Evolutionary conservation across 2,797 vertebrate genomes (phyloP), one percentile per base, ranked within the genome.

Genomic region (Brotula barbata): DNA sequence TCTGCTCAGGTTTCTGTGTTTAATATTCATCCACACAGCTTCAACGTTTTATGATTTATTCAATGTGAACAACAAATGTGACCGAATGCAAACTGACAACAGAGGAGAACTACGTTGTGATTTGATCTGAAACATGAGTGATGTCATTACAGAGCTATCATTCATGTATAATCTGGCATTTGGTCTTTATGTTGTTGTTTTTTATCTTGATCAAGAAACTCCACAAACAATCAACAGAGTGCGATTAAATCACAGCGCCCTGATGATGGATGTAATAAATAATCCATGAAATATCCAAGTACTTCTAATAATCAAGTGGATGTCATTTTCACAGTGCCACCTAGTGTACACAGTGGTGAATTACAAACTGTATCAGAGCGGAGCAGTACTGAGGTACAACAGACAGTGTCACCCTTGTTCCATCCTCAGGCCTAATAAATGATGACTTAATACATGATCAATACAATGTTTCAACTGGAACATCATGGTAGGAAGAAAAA

Each of bases 341-440:
- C 87, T 82, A 56, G 71, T 79, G 85, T 43, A 13, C 48, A 16
- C 0, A 3, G 7, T 3, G 0, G 57, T 46, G 44, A 68, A 65
- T 15, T 82, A 71, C 82, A 84, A 20, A 56, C 6, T 15, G 2
- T 1, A 36, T 49, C 46, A 34, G 19, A 31, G 51, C 1, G 37
- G 1, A 56, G 85, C 77, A 83, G 58, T 84, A 82, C 84, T 81
- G 43, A 55, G 65, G 54, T 36, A 36, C 60, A 55, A 70, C 84
- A 82, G 70, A 58, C 45, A 41, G 80, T 77, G 87, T 82, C 84
- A 72, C 81, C 70, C 65, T 84, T 19, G 37, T 51, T 58, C 84
- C 57, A 64, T 31, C 36, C 9, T 33, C 60, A 19, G 15, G 44
- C 16, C 22, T 48, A 44, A 54, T 2, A 3, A 45, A 19, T 1